Base-by-base conservation (phyloP, 2,113 vertebrate species). In the Upupa epops region DNA sequence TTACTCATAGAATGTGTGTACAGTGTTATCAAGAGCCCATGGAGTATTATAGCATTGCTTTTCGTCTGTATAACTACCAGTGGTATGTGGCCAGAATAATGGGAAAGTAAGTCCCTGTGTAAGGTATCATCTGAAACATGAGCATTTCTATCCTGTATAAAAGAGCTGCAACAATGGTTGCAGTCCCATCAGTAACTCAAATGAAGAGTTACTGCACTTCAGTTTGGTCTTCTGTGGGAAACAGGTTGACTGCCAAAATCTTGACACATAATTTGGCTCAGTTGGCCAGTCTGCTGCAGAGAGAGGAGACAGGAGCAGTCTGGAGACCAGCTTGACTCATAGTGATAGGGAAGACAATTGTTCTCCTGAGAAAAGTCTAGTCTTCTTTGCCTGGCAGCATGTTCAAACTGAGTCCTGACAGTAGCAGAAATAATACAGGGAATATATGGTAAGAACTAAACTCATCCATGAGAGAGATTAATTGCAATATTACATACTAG, bases 221-320 rank as follows among this genome's bases (percentile, higher is more conserved):
- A 87, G 3, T 59, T 83, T 70, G n/a, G 5, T 86, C 37, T 83
- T 91, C 83, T 86, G 75, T 91, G 75, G 81, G 90, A 94, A 86
- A 75, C 24, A 21, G 18, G 32, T 60, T 76, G 31, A 59, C 45
- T 94, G 89, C 93, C 95, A 88, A 95, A 94, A 95, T 48, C 48
- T 94, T 71, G n/a, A 83, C 52, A 52, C n/a, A 52, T 76, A 72
- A 81, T 73, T 95, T 95, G 90, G 73, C 28, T 6, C 49, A 63
- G 51, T 64, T 93, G 61, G 37, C 72, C 51, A 24, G 75, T 73
- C 84, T 94, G 75, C 69, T 31, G 9, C 25, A 83, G 51, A 79
- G 58, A 89, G 66, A 88, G 45, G 59, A 90, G 32, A 46, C 29
- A 79, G 37, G 80, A 85, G 46, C 64, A 78, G 70, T 42, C 32